Percentiles rank a stretch among this genome's conserved stretches.
Conservation (phyloP, 2,113 vertebrate genomes). For the Ardeotis arabs region DNA sequence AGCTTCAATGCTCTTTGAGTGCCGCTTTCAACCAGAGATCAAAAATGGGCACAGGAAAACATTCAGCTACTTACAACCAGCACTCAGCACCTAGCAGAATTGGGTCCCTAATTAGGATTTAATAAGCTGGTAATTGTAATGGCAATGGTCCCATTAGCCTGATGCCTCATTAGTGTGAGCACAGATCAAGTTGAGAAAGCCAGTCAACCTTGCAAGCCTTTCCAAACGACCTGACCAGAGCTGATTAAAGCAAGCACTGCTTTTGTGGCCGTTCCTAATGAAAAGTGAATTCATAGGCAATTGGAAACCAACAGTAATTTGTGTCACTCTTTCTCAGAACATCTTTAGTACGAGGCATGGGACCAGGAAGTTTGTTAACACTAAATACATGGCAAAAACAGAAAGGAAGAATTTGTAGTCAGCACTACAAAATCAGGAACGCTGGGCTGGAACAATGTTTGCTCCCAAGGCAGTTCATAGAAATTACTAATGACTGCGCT, state of each 20-base stretch:
- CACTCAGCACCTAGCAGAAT: constrained; percentile 26
- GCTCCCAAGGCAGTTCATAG: not conserved
- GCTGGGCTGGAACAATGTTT: not conserved
- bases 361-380: constrained; percentile 49
- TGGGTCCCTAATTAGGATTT: constrained; percentile 54
- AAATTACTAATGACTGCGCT: constrained; percentile 9
- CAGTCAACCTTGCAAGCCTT: constrained; percentile 38
- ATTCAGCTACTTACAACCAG: not conserved
- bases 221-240: not conserved
- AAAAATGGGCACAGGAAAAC: not conserved
- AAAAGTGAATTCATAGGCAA: constrained; percentile 5
- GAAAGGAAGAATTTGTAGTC: constrained; percentile 21
- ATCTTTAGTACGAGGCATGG: constrained; percentile 24
- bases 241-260: constrained; percentile 27
- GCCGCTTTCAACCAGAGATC: not conserved
- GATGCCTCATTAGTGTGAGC: constrained; percentile 40
- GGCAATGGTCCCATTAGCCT: constrained; percentile 54
- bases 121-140: constrained; percentile 57
- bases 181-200: constrained; percentile 46
- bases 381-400: constrained; percentile 25
- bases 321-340: constrained; percentile 34
- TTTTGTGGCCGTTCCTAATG: constrained; percentile 25
- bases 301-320: constrained; percentile 49
- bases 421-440: not conserved
- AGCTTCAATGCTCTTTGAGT: not conserved